Percentiles rank a stretch among this genome's conserved stretches.
Conservation (phyloP, 2,113 vertebrate genomes). For the Esox niger region DNA sequence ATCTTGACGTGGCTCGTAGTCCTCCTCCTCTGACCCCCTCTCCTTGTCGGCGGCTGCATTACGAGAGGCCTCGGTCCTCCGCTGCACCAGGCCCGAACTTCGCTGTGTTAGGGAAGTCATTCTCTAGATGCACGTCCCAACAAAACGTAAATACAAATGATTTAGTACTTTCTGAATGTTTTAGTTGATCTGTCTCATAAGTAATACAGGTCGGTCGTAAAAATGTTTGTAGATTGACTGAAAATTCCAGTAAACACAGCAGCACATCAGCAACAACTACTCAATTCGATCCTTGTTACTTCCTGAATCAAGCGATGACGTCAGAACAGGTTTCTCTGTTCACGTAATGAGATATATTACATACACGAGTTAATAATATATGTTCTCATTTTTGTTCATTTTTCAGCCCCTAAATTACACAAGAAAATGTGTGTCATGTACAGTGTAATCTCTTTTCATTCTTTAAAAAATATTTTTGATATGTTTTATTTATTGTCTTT, state of each 20-base stretch:
- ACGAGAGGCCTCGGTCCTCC: conserved; percentile 91
- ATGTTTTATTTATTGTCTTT: too few species aligned
- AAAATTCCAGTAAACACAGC: conserved; percentile 3
- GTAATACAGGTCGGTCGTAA: neutral
- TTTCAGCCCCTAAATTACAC: too few species aligned
- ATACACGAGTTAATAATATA: too few species aligned
- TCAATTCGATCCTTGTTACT: conserved; percentile 55
- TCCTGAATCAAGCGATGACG: conserved; percentile 78
- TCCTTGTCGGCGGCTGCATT: conserved; percentile 84
- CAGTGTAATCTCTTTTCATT: too few species aligned
- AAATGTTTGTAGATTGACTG: neutral
- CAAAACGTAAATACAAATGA: conserved; percentile 21
- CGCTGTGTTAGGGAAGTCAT: conserved; percentile 91
- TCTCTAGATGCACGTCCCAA: conserved; percentile 37
- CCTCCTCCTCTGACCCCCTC: conserved; percentile 74
- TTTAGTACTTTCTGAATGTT: conserved; percentile 23
- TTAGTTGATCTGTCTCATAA: neutral
- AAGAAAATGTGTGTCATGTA: too few species aligned
- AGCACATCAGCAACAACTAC: conserved; percentile 36
- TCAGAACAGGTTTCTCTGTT: conserved; percentile 36
- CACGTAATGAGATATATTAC: too few species aligned
- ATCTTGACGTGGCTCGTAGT: conserved; percentile 82
- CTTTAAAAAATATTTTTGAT: too few species aligned
- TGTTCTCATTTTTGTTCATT: too few species aligned
- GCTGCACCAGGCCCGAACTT: conserved; percentile 93